Evolutionary conservation across 2,888 invertebrate species (phyloP).

Genomic region (Andrena trimmerana): DNA sequence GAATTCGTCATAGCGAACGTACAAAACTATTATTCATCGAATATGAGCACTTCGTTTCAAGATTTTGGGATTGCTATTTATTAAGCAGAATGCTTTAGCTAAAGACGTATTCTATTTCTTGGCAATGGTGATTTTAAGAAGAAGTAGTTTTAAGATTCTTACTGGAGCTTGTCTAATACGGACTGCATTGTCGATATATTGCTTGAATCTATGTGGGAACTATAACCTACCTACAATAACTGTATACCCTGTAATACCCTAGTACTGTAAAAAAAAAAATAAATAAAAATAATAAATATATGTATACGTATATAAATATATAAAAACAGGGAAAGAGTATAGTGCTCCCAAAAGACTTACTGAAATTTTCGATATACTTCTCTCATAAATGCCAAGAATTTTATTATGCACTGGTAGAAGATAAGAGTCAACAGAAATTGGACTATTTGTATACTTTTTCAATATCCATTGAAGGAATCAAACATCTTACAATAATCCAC

Average conservation of each 20-base stretch:
- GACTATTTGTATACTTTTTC: conserved; percentile 77
- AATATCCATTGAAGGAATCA: conserved; percentile 75
- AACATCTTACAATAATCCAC: conserved; percentile 81
- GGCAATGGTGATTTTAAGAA: conserved; percentile 72
- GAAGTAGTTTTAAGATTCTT: conserved; percentile 76
- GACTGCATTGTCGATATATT: conserved; percentile 67
- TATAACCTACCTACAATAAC: conserved; percentile 61
- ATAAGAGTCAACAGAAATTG: conserved; percentile 74
- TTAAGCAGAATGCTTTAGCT: conserved; percentile 72
- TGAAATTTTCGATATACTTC: conserved; percentile 69
- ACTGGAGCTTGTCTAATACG: conserved; percentile 68
- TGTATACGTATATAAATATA: conserved; percentile 48
- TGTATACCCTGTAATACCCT: conserved; percentile 67
- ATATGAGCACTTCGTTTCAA: conserved; percentile 72
- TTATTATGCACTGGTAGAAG: conserved; percentile 73
- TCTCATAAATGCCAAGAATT: conserved; percentile 74
- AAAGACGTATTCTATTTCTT: conserved; percentile 70
- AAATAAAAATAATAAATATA: conserved; percentile 42
- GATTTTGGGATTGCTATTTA: conserved; percentile 76
- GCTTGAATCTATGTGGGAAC: conserved; percentile 69
- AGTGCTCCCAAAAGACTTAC: conserved; percentile 70
- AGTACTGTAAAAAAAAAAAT: conserved; percentile 64
- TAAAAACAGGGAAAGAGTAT: conserved; percentile 60
- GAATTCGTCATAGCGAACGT: conserved; percentile 70
- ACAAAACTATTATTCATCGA: conserved; percentile 72